Percentiles rank a stretch among this genome's conserved stretches.
Evolutionary conservation across 1,140 invertebrate genomes (phyloP).

Genomic region (Pollicipes pollicipes): DNA sequence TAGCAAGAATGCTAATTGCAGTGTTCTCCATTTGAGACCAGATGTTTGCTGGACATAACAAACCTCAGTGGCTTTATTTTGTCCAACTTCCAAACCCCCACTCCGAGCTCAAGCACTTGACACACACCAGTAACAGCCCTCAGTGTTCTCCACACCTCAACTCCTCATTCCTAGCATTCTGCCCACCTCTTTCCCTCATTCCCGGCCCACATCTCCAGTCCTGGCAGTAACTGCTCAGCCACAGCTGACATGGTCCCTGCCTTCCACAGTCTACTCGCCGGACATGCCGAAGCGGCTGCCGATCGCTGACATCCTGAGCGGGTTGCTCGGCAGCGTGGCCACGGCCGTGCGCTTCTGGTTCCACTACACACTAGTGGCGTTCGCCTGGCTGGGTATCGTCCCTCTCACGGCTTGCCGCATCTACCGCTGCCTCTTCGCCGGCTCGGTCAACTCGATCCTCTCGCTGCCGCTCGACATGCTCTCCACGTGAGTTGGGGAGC

Average conservation of each 20-base stretch:
- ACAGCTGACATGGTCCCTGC: too few species aligned
- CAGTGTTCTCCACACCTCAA: too few species aligned
- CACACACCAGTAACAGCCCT: too few species aligned
- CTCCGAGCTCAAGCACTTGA: too few species aligned
- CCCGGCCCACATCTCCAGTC: too few species aligned
- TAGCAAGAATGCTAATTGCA: too few species aligned
- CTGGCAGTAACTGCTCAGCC: too few species aligned
- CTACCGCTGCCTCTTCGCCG: slow-evolving; percentile 77
- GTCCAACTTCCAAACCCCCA: too few species aligned
- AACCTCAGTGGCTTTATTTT: too few species aligned
- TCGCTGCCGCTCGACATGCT: slow-evolving; percentile 79
- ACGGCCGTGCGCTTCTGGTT: slow-evolving; percentile 89
- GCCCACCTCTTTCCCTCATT: too few species aligned
- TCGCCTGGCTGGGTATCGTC: slow-evolving; percentile 95
- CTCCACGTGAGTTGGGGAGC: slow-evolving; percentile 52
- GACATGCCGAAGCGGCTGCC: slow-evolving; percentile 96
- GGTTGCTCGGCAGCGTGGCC: slow-evolving; percentile 68
- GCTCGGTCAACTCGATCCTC: slow-evolving; percentile 54
- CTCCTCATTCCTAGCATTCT: neutral
- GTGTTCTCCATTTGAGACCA: too few species aligned
- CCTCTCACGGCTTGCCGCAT: slow-evolving; percentile 92
- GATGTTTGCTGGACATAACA: too few species aligned
- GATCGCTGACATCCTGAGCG: slow-evolving; percentile 69
- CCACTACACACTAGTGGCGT: slow-evolving; percentile 83
- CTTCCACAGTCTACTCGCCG: slow-evolving; percentile 64